These are phyloP conservation scores for Diabrotica virgifera DNA, from an alignment of 1,140 invertebrate genomes.

Conservation along the genomic window DNA sequence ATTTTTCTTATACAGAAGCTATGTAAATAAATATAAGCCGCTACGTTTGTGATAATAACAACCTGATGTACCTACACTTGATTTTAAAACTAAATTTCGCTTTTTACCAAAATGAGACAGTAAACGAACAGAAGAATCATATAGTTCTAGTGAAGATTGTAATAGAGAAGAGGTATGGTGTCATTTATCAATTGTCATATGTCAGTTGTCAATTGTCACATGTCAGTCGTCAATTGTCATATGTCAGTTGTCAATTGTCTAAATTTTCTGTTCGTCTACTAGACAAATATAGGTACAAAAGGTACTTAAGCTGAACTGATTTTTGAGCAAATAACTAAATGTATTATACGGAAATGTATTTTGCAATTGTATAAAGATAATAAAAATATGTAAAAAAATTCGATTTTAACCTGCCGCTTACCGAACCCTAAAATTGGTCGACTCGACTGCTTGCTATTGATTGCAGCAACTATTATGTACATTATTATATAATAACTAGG, in stretches of 20 bases:
- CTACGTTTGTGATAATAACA: conserved; percentile 27
- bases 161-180: no score
- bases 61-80: no score
- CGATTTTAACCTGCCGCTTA: conserved; percentile 18
- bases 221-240: no score
- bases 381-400: not conserved
- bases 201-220: no score
- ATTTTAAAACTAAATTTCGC: no score
- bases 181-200: no score
- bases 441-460: conserved; percentile 23
- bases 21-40: conserved; percentile 17
- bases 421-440: conserved; percentile 15
- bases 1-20: not conserved
- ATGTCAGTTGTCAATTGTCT: no score
- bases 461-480: not conserved
- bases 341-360: not conserved
- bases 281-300: no score
- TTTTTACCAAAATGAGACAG: no score
- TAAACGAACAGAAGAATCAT: no score
- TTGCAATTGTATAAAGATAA: not conserved
- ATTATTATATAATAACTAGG: not conserved
- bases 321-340: conserved; percentile 12
- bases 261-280: no score
- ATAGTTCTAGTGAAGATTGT: no score
- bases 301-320: conserved; percentile 19